Evolutionary conservation across 23 tunicate species (phyloP), one percentile per base, ranked within the genome.

Genomic region (Botrylloides violaceus): DNA sequence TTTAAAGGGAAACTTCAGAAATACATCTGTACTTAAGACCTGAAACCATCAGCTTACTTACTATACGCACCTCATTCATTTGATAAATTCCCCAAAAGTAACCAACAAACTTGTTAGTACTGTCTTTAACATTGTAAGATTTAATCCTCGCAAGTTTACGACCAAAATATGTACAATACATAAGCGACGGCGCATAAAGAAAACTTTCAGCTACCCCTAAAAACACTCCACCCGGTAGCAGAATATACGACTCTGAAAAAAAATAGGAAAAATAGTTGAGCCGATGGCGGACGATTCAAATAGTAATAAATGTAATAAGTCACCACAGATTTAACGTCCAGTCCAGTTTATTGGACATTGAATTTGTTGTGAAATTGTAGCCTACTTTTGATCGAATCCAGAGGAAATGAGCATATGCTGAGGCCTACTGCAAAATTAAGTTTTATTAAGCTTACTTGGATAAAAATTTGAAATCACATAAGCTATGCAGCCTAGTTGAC

Each of bases 171-270:
- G 71, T 65, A 7, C 38, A 29, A 31, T 65, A 65, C 38, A 65
- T 65, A 5, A 65, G 39, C n/a, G 36, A 5, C n/a, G 71, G 71
- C 4, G 71, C 27, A 20, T 29, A 65, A 9, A 29, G 38, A 15
- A 65, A 32, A 5, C 83, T 83, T 64, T 84, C 92, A 2, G 80
- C 92, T 23, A 84, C 71, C 15, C 92, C 92, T 23, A 71, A 39
- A 37, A 84, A 3, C 1, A 79, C 66, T 2, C 92, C 80, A 58
- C 76, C 92, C 18, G 92, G 92, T 24, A 84, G 61, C 6, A 84
- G 62, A 23, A 60, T 65, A 61, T 84, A 84, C 1, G 84, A 35
- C 26, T 29, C 92, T 84, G 64, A 2, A 84, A 78, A 37, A 55
- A 70, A 21, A 23, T 18, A 15, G 53, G 5, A 58, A n/a, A n/a